Evolutionary conservation across 1,140 invertebrate genomes (phyloP).

Genomic region (Helicoverpa armigera): DNA sequence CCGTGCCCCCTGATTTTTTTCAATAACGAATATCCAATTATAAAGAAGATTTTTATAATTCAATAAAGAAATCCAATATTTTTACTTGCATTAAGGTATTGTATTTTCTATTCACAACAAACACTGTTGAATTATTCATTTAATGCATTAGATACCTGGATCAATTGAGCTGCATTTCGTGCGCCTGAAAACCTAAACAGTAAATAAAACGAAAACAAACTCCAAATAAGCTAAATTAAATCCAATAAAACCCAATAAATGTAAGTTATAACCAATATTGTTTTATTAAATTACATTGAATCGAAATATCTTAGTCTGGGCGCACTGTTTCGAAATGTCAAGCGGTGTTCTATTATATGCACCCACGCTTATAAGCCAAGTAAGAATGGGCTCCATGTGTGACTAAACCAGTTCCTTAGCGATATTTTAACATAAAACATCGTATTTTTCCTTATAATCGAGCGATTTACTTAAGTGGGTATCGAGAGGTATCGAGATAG

Average conservation of each 20-base stretch:
- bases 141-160: too few relatives aligned
- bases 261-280: constrained; percentile 20
- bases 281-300: constrained; percentile 37
- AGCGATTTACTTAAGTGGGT: background rate
- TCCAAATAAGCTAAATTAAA: background rate
- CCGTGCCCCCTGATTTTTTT: too few relatives aligned
- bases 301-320: constrained; percentile 13
- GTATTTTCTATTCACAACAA: too few relatives aligned
- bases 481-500: background rate
- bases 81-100: too few relatives aligned
- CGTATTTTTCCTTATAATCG: constrained; percentile 38
- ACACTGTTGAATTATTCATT: too few relatives aligned
- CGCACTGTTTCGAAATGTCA: constrained; percentile 75
- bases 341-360: constrained; percentile 71
- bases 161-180: too few relatives aligned
- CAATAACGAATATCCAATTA: too few relatives aligned
- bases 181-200: too few relatives aligned
- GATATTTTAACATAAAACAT: constrained; percentile 36
- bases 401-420: constrained; percentile 60
- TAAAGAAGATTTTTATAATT: too few relatives aligned
- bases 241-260: constrained; percentile 2
- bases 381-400: constrained; percentile 61
- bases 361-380: constrained; percentile 68
- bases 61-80: too few relatives aligned
- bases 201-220: too few relatives aligned